phyloP scores from a whole-genome alignment of 2,113 vertebrate species.

The Plestiodon gilberti region DNA sequence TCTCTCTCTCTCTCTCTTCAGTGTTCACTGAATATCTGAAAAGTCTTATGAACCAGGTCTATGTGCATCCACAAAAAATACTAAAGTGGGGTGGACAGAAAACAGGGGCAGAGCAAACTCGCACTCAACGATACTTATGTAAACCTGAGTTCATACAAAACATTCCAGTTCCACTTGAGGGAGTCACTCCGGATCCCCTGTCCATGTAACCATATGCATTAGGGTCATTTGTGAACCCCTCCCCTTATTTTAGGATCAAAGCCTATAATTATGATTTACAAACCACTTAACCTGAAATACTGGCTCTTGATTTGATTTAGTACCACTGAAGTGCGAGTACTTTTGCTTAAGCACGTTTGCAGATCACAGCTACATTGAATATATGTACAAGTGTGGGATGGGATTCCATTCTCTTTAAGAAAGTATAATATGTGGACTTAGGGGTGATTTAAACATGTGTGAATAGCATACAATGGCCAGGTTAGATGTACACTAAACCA shows the following conservation, averaged over 20 bases:
- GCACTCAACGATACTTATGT: not conserved
- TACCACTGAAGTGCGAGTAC: not conserved
- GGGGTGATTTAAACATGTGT: conserved; percentile 18
- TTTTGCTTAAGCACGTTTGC: conserved; percentile 1
- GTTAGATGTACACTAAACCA: too few species aligned
- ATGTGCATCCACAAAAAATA: not conserved
- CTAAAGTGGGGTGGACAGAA: not conserved
- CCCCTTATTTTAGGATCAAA: not conserved
- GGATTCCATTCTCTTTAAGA: not conserved
- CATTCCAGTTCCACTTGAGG: not conserved
- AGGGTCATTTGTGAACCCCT: not conserved
- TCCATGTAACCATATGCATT: not conserved
- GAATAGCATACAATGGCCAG: not conserved
- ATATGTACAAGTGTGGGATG: not conserved
- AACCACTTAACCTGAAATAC: not conserved
- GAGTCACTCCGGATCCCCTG: not conserved
- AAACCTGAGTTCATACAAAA: not conserved
- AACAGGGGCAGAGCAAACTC: not conserved
- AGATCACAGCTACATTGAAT: not conserved
- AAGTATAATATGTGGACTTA: not conserved
- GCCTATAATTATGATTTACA: not conserved
- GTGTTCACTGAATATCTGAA: not conserved
- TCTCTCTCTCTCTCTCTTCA: not conserved
- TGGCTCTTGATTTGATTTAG: not conserved
- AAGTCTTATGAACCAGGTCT: not conserved